phyloP scores from a whole-genome alignment of 2,113 vertebrate genomes.

The Xiphorhynchus elegans region DNA sequence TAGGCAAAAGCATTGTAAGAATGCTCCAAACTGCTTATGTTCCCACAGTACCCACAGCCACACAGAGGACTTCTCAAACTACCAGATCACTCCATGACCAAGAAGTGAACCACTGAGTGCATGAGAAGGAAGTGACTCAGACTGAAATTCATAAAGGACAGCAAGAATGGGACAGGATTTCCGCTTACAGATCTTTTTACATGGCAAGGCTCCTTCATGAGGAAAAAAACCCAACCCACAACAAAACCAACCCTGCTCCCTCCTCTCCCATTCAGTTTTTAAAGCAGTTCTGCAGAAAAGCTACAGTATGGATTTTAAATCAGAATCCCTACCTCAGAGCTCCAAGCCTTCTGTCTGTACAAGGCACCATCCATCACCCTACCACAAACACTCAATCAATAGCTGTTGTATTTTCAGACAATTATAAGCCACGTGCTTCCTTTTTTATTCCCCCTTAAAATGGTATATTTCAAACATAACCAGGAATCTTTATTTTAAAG shows the following conservation, averaged over 20 bases:
- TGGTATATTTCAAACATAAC: neutral
- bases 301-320: neutral
- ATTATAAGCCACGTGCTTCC: neutral
- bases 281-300: neutral
- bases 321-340: neutral
- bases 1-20: neutral
- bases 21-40: neutral
- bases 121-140: conserved; percentile 64
- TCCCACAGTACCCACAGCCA: neutral
- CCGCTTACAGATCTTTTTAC: conserved; percentile 36
- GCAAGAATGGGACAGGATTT: conserved; percentile 67
- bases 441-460: neutral
- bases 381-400: neutral
- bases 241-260: neutral
- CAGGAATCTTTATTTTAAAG: neutral
- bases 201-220: neutral
- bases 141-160: conserved; percentile 56
- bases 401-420: neutral
- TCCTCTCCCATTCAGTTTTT: conserved; percentile 1
- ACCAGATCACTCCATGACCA: neutral
- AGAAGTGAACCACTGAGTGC: conserved; percentile 27
- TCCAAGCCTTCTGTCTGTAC: neutral
- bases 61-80: neutral
- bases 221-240: neutral
- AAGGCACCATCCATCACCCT: neutral